These are phyloP conservation scores for Mungos mungo DNA, from an alignment of 2,113 vertebrate species.

Conservation along the genomic window DNA sequence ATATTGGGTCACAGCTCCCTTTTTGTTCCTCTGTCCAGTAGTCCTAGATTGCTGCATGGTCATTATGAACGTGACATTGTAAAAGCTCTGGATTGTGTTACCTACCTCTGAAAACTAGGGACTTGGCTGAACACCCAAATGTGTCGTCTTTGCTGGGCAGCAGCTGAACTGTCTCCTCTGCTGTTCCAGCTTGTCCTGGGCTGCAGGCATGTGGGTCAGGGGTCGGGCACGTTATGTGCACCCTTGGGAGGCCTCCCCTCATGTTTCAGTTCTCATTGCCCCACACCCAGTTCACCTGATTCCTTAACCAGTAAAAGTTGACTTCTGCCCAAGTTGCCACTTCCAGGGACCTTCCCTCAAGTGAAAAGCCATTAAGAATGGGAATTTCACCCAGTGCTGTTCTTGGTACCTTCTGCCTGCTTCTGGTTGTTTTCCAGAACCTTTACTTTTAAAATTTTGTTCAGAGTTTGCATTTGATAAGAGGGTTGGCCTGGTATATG, in stretches of 20 bases:
- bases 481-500: background rate
- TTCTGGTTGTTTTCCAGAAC: background rate
- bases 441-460: slow-evolving; percentile 4
- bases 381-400: background rate
- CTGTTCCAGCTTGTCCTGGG: background rate
- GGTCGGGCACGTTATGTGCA: background rate
- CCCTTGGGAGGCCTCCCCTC: background rate
- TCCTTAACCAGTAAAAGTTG: background rate
- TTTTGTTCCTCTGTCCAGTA: background rate
- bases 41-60: background rate
- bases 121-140: background rate
- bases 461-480: background rate
- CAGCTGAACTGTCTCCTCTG: background rate
- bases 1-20: background rate
- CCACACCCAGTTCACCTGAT: background rate
- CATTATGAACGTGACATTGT: background rate
- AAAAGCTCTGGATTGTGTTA: background rate
- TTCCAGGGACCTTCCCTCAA: background rate
- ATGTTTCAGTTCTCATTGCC: background rate
- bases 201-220: background rate
- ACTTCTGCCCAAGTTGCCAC: background rate
- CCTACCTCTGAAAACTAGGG: background rate
- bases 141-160: background rate
- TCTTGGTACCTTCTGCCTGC: background rate
- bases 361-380: background rate